Conservation (phyloP, 2,888 invertebrate genomes). For the Phlogophora meticulosa region DNA sequence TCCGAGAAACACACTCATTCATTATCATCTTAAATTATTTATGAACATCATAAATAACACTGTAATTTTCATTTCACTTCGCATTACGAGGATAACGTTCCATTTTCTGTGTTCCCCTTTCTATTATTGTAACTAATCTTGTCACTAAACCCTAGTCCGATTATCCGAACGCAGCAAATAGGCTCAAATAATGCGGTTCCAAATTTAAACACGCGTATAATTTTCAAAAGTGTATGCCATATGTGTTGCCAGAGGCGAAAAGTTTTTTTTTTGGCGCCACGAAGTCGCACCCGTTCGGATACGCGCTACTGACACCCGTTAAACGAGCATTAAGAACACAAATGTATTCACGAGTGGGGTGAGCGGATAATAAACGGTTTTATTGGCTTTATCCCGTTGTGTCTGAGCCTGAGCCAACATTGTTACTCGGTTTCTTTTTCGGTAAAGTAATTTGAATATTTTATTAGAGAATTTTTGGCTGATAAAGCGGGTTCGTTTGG, state of each 20-base stretch:
- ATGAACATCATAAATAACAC: slow-evolving; percentile 65
- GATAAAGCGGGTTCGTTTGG: slow-evolving; percentile 45
- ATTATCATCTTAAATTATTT: slow-evolving; percentile 51
- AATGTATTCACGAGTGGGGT: slow-evolving; percentile 83
- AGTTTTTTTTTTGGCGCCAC: slow-evolving; percentile 79
- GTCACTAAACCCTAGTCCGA: slow-evolving; percentile 87
- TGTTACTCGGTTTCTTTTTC: slow-evolving; percentile 73
- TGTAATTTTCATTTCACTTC: slow-evolving; percentile 81
- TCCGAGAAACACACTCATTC: slow-evolving; percentile 48
- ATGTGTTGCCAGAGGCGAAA: slow-evolving; percentile 82
- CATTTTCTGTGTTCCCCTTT: slow-evolving; percentile 78
- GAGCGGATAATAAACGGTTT: slow-evolving; percentile 84
- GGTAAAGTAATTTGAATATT: slow-evolving; percentile 75
- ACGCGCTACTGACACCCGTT: slow-evolving; percentile 70
- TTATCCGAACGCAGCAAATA: slow-evolving; percentile 81
- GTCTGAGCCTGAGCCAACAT: slow-evolving; percentile 74
- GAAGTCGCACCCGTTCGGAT: slow-evolving; percentile 78
- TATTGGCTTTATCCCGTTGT: slow-evolving; percentile 82
- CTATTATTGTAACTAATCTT: slow-evolving; percentile 87
- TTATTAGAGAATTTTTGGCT: slow-evolving; percentile 67
- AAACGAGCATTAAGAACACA: slow-evolving; percentile 80
- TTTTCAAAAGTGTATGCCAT: slow-evolving; percentile 85
- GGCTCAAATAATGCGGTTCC: slow-evolving; percentile 82
- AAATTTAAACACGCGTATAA: slow-evolving; percentile 88
- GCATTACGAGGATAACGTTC: slow-evolving; percentile 79